Evolutionary conservation across 2,797 vertebrate genomes (phyloP), one percentile per base, ranked within the genome.

Genomic region (Pampus argenteus): DNA sequence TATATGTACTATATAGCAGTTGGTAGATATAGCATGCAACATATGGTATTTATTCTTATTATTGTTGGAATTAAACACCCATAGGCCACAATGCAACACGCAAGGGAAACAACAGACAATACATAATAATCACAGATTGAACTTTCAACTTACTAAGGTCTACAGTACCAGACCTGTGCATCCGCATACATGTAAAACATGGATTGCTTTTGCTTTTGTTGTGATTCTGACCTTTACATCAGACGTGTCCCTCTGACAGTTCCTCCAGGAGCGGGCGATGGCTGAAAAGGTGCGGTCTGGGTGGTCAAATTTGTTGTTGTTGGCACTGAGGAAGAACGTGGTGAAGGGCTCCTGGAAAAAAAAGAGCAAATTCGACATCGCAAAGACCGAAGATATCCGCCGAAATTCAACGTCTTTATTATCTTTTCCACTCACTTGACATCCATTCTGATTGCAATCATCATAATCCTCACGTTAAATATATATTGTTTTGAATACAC

Each of bases 291-390:
- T 96, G 86, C 95, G 95, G 45, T 99, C 96, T 25, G 97, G 96
- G 59, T 99, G 97, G 90, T 99, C 97, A 75, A 99, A 99, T 88
- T 96, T 97, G 71, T 98, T 96, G 78, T 96, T 94, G 91, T 97
- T 97, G 50, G 95, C 88, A 88, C 96, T 93, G 29, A 98, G 94
- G 89, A 97, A 97, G 82, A 97, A 96, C 0, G 96, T 98, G 81
- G 97, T 97, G 88, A 98, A 99, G n/a, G 98, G 97, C 61, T 99
- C 98, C 98, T 99, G 74, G 64, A 76, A 29, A 73, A 64, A 86
- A 49, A 64, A 86, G 47, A 82, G 0, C 52, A 75, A 74, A 70
- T 18, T 3, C 72, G 8, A 73, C 18, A 68, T 51, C 3, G 71
- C 9, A 66, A 40, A 44, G 56, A 42, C 60, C 31, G 67, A 67